Evolutionary conservation across 2,888 invertebrate species (phyloP).

Genomic region (Nudaria mundana): DNA sequence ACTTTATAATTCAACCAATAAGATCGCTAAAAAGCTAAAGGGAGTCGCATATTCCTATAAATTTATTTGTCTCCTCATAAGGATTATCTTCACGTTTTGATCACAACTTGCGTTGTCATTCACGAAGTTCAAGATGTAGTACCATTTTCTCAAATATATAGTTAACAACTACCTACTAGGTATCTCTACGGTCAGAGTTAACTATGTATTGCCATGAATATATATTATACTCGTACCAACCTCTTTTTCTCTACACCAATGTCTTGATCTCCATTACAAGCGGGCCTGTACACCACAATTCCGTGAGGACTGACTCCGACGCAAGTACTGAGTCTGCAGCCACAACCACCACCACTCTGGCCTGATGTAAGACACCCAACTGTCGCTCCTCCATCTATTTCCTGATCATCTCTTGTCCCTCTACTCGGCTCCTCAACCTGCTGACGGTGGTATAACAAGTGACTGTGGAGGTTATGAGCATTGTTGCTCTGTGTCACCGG

Average conservation of each 20-base stretch:
- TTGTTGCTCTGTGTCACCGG: conserved; percentile 80
- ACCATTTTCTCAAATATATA: too few species aligned
- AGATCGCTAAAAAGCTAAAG: too few species aligned
- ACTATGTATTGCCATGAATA: too few species aligned
- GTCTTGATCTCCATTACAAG: conserved; percentile 79
- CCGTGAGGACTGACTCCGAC: conserved; percentile 93
- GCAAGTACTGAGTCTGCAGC: conserved; percentile 71
- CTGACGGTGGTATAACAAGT: conserved; percentile 83
- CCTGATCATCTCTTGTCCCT: conserved; percentile 65
- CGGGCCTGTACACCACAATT: conserved; percentile 84
- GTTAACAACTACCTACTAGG: too few species aligned
- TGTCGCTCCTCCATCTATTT: conserved; percentile 70
- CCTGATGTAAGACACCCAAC: conserved; percentile 71
- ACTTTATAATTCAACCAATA: too few species aligned
- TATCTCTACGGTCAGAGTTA: too few species aligned
- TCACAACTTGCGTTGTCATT: too few species aligned
- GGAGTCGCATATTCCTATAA: too few species aligned
- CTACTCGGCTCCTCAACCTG: conserved; percentile 74
- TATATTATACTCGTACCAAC: too few species aligned
- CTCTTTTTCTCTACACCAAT: conserved; percentile 84
- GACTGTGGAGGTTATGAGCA: conserved; percentile 89
- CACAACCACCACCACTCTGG: conserved; percentile 67
- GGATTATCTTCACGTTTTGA: too few species aligned
- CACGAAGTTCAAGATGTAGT: too few species aligned
- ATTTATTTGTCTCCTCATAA: too few species aligned